phyloP scores from a whole-genome alignment of 2,888 invertebrate species.

The Cryptosula pallasiana region DNA sequence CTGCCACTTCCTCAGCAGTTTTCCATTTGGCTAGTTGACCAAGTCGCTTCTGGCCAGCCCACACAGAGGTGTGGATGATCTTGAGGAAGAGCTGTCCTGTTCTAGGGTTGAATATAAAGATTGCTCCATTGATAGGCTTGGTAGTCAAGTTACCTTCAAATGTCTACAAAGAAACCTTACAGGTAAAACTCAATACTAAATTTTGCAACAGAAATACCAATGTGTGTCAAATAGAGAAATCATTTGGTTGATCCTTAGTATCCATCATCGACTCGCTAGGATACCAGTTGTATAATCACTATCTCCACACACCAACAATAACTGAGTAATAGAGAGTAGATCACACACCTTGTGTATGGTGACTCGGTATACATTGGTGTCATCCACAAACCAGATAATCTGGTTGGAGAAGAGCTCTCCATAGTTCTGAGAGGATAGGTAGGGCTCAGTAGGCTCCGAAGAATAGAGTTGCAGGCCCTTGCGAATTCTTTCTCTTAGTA shows the following conservation, averaged over 20 bases:
- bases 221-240: too few relatives aligned
- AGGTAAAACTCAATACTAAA: too few relatives aligned
- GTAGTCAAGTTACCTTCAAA: slow-evolving; percentile 99
- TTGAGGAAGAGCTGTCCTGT: slow-evolving; percentile 98
- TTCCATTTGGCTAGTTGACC: slow-evolving; percentile 99
- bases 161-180: slow-evolving; percentile 66
- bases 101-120: slow-evolving; percentile 98
- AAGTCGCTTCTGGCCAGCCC: slow-evolving; percentile 99
- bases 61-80: slow-evolving; percentile 99
- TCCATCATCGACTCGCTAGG: neutral
- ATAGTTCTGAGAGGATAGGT: slow-evolving; percentile 97
- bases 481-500: slow-evolving; percentile 92
- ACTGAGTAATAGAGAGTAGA: too few relatives aligned
- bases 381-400: slow-evolving; percentile 99
- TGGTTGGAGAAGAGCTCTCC: slow-evolving; percentile 99
- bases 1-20: slow-evolving; percentile 99
- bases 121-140: slow-evolving; percentile 98
- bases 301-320: too few relatives aligned
- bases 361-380: slow-evolving; percentile 98
- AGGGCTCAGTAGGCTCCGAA: slow-evolving; percentile 98
- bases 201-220: too few relatives aligned
- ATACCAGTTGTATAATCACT: neutral
- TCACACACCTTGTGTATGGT: slow-evolving; percentile 81
- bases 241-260: neutral
- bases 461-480: slow-evolving; percentile 97